Percentiles rank a stretch among this genome's conserved stretches.
Conservation (phyloP, 2,797 vertebrate genomes). For the Eptatretus atami region DNA sequence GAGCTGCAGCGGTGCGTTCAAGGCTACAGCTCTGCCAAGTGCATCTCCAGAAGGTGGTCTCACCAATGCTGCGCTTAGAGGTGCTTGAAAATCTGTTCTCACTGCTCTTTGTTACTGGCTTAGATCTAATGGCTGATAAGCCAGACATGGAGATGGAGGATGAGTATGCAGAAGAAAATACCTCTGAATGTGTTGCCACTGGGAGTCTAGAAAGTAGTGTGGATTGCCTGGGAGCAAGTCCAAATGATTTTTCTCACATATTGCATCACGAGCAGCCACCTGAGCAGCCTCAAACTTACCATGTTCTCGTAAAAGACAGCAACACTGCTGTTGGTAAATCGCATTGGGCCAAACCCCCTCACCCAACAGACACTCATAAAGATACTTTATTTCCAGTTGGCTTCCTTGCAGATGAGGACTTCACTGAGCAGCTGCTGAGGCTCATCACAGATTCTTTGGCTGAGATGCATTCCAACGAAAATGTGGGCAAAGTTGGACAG, state of each 20-base stretch:
- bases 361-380: too few relatives aligned
- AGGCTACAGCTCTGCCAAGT: constrained; percentile 48
- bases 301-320: not conserved
- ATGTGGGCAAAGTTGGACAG: constrained; percentile 10
- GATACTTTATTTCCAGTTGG: too few relatives aligned
- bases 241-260: not conserved
- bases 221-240: not conserved
- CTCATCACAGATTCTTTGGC: too few relatives aligned
- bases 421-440: too few relatives aligned
- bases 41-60: constrained; percentile 35
- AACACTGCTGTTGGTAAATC: too few relatives aligned
- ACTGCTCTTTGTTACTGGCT: constrained; percentile 44
- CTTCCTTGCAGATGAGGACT: too few relatives aligned
- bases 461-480: too few relatives aligned
- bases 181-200: not conserved
- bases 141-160: constrained; percentile 12
- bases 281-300: not conserved
- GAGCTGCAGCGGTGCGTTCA: constrained; percentile 23
- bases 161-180: constrained; percentile 12
- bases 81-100: constrained; percentile 93
- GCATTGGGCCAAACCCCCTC: too few relatives aligned
- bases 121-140: constrained; percentile 24
- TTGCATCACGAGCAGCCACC: not conserved
- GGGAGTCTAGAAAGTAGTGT: constrained; percentile 9
- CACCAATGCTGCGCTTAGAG: constrained; percentile 44